These are phyloP conservation scores for Mesocentrotus franciscanus DNA, from an alignment of 53 echinoderm and acorn worm genomes.

Conservation along the genomic window DNA sequence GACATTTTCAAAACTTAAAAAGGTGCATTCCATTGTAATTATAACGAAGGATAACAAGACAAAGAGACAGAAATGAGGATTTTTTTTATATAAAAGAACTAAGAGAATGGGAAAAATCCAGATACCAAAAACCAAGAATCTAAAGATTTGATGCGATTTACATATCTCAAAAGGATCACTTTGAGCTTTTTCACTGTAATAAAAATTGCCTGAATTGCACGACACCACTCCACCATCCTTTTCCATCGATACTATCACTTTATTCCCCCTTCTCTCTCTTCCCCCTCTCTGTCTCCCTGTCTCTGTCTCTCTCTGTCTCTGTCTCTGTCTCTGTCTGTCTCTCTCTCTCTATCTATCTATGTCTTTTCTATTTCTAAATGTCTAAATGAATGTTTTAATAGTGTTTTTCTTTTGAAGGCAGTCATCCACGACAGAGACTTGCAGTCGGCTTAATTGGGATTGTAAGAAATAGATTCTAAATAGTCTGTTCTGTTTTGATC, in stretches of 20 bases:
- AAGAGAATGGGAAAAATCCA: background rate
- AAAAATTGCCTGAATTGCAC: too few relatives aligned
- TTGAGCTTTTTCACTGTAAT: too few relatives aligned
- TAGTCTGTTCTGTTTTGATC: background rate
- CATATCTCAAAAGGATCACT: too few relatives aligned
- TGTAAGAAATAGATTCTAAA: constrained; percentile 27
- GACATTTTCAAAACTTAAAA: background rate
- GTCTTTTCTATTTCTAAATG: background rate
- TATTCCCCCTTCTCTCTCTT: background rate
- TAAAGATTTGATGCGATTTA: too few relatives aligned
- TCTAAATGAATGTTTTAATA: background rate
- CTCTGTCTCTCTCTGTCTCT: too few relatives aligned
- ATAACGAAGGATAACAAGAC: background rate
- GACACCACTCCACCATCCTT: background rate
- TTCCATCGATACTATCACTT: background rate
- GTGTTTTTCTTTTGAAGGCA: background rate
- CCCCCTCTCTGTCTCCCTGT: too few relatives aligned
- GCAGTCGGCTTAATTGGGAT: constrained; percentile 25
- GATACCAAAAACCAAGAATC: background rate
- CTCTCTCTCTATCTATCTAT: too few relatives aligned
- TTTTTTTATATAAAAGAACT: background rate
- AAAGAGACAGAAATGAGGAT: background rate
- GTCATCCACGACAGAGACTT: constrained; percentile 1
- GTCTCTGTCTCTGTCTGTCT: too few relatives aligned
- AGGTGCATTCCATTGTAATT: background rate